phyloP scores from a whole-genome alignment of 2,888 invertebrate species.

The Tineola bisselliella region DNA sequence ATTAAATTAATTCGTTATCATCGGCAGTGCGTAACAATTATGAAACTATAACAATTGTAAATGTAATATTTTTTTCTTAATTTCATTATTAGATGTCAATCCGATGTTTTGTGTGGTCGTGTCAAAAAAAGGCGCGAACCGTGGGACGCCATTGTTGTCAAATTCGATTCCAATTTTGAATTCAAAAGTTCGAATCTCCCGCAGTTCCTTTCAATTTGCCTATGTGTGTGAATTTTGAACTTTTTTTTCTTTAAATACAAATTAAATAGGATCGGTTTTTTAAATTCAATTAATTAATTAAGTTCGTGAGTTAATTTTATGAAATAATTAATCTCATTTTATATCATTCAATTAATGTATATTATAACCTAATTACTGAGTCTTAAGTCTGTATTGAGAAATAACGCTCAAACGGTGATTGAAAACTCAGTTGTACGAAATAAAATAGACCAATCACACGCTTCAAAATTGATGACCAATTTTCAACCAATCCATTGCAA shows the following conservation, averaged over 20 bases:
- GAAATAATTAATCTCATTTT: no score
- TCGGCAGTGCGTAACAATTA: slow-evolving; percentile 40
- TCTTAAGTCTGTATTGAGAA: no score
- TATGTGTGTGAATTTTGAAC: slow-evolving; percentile 1
- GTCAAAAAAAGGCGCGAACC: slow-evolving; percentile 44
- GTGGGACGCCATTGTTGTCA: slow-evolving; percentile 50
- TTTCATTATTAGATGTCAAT: slow-evolving; percentile 7
- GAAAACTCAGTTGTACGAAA: no score
- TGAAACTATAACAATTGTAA: neutral
- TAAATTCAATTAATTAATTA: neutral
- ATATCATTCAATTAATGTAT: no score
- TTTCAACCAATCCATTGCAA: no score
- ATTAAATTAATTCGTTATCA: slow-evolving; percentile 35
- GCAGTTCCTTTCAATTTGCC: slow-evolving; percentile 37
- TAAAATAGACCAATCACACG: no score
- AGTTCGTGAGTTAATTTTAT: no score
- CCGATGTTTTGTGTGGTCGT: neutral
- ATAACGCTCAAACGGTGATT: no score
- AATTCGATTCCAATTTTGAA: slow-evolving; percentile 54
- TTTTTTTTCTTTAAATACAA: neutral
- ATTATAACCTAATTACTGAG: no score
- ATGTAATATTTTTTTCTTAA: neutral
- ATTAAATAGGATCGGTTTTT: neutral
- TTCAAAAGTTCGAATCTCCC: slow-evolving; percentile 34
- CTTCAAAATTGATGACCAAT: no score